A percentile compares a stretch with the other conserved stretches of the same genome.
Evolutionary conservation across 2,888 invertebrate species (phyloP).

Genomic region (Ceraclea dissimilis): DNA sequence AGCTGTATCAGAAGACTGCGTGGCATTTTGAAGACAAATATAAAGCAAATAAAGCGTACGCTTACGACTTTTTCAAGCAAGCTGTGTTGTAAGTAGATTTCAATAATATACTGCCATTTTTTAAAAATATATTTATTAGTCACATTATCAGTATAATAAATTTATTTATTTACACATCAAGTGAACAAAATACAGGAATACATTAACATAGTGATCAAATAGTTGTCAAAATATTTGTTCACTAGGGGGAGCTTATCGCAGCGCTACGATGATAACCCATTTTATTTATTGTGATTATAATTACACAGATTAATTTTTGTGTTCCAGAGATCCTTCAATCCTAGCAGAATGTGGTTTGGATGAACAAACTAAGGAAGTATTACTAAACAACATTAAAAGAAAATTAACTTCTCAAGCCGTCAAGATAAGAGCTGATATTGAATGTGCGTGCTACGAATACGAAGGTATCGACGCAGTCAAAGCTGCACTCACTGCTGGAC

Average conservation of each 20-base stretch:
- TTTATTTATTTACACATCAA: not conserved
- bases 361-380: constrained; percentile 82
- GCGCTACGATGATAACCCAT: too few relatives aligned
- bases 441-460: constrained; percentile 92
- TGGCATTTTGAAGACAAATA: constrained; percentile 98
- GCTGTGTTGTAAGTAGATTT: constrained; percentile 79
- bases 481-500: constrained; percentile 80
- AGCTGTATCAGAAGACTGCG: constrained; percentile 91
- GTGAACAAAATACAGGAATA: too few relatives aligned
- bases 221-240: too few relatives aligned
- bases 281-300: too few relatives aligned
- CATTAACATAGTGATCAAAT: too few relatives aligned
- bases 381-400: constrained; percentile 89
- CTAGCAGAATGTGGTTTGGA: constrained; percentile 94
- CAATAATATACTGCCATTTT: too few relatives aligned
- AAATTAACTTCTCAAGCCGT: constrained; percentile 96
- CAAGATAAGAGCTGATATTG: constrained; percentile 88
- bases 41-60: constrained; percentile 88
- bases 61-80: constrained; percentile 98
- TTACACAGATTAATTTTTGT: too few relatives aligned
- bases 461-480: constrained; percentile 99
- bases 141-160: not conserved
- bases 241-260: too few relatives aligned
- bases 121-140: not conserved
- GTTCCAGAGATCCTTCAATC: constrained; percentile 80